phyloP scores from a whole-genome alignment of 2,113 vertebrate genomes.

The Herpetotheres cachinnans region DNA sequence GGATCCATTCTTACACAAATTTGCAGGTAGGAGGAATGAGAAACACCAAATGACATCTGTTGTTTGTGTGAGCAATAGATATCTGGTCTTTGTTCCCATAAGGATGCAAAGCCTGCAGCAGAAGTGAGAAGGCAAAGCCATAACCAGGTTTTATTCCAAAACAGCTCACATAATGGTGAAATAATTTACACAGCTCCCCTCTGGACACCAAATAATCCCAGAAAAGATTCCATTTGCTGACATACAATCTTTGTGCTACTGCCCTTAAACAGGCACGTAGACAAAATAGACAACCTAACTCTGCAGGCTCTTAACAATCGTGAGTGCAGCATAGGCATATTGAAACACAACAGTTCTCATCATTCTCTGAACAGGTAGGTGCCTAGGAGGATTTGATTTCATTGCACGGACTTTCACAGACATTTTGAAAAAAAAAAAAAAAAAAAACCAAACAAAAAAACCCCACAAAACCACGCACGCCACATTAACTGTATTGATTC shows the following conservation, averaged over 20 bases:
- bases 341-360: conserved; percentile 27
- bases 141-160: not conserved
- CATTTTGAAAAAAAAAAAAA: not conserved
- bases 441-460: too few species aligned
- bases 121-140: not conserved
- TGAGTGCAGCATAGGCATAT: not conserved
- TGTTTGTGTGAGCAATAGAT: not conserved
- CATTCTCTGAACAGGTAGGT: not conserved
- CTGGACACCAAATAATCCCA: not conserved
- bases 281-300: not conserved
- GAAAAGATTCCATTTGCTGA: not conserved
- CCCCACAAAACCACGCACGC: too few species aligned
- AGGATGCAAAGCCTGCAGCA: not conserved
- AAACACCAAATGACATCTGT: not conserved
- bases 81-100: not conserved
- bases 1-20: not conserved
- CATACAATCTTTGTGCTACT: not conserved
- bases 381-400: not conserved
- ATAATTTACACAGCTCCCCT: not conserved
- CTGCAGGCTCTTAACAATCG: not conserved
- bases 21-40: not conserved
- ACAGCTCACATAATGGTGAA: accelerated
- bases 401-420: not conserved
- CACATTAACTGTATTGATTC: not conserved
- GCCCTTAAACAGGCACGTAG: not conserved